phyloP scores from a whole-genome alignment of 2,113 vertebrate genomes.

The Amphiprion percula region DNA sequence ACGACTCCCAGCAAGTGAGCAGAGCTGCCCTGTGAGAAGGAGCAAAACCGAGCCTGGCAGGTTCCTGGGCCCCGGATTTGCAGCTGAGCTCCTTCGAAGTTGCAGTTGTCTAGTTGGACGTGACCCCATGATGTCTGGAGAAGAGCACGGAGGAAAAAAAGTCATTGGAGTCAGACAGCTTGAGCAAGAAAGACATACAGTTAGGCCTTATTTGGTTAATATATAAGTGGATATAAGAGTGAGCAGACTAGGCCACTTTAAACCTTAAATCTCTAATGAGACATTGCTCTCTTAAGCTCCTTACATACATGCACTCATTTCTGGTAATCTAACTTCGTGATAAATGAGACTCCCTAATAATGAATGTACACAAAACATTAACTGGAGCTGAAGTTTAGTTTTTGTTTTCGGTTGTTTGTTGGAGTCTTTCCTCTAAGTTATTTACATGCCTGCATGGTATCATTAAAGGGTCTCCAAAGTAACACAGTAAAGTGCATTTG shows the following conservation, averaged over 20 bases:
- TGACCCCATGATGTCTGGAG: constrained; percentile 90
- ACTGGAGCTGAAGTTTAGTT: no score
- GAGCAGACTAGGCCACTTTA: not conserved
- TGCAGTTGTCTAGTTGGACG: constrained; percentile 93
- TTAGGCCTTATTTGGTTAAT: not conserved
- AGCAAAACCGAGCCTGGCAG: constrained; percentile 93
- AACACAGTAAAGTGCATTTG: no score
- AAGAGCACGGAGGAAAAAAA: constrained; percentile 11
- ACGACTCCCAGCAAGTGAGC: constrained; percentile 87
- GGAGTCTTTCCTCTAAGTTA: no score
- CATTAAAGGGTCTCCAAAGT: no score
- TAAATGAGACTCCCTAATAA: no score
- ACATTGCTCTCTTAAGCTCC: not conserved
- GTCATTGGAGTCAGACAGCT: not conserved
- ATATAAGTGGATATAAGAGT: not conserved
- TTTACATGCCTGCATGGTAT: no score
- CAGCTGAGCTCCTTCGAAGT: constrained; percentile 91
- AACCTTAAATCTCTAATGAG: not conserved
- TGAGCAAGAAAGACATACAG: constrained; percentile 10
- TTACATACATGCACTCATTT: no score
- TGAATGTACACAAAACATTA: no score
- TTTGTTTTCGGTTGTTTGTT: no score
- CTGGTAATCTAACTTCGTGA: no score
- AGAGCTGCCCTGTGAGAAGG: constrained; percentile 90
- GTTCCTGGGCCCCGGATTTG: constrained; percentile 90